Evolutionary conservation across 2,113 vertebrate species (phyloP), one percentile per base, ranked within the genome.

Genomic region (Siniperca knerii): DNA sequence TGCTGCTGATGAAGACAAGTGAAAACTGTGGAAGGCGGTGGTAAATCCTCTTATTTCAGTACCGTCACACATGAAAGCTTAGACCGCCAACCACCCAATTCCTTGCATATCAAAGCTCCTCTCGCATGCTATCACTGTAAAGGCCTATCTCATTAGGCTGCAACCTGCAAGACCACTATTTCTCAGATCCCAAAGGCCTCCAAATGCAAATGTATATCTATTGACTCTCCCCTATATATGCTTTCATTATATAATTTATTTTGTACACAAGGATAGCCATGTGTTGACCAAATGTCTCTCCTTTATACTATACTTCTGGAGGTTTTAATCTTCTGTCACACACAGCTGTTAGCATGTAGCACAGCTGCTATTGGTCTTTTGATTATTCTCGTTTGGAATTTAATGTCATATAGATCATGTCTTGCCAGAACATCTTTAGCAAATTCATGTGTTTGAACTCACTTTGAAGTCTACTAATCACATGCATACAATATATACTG

Each of bases 1-100:
- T 52, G 69, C 37, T 52, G 79, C 72, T 90, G 89, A 93, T 92
- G 81, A 86, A 89, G 90, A 91, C 83, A 82, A 90, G 91, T 89
- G 83, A 77, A 77, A 89, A 73, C 58, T 16, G 50, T 42, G 74
- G 73, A 79, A 66, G 78, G 70, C 15, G 16, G 33, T 21, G 37
- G 61, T 77, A 82, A 90, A 92, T 78, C 83, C 68, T 78, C 18
- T 83, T 25, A 83, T 90, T 82, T 85, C 75, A 69, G 64, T 29
- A 44, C 33, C 15, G 77, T 93, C 85, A 93, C 86, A 88, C 90
- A 87, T 81, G 82, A 84, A 78, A 67, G 87, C 87, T 71, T 86
- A 54, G 65, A 76, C 89, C 66, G 74, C 81, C 82, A 79, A 37
- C 77, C 70, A 73, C 48, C 78, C 77, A 73, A 76, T 88, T 81